A percentile compares a stretch with the other conserved stretches of the same genome.
phyloP scores from a whole-genome alignment of 2,113 vertebrate genomes.

The Pipa parva region DNA sequence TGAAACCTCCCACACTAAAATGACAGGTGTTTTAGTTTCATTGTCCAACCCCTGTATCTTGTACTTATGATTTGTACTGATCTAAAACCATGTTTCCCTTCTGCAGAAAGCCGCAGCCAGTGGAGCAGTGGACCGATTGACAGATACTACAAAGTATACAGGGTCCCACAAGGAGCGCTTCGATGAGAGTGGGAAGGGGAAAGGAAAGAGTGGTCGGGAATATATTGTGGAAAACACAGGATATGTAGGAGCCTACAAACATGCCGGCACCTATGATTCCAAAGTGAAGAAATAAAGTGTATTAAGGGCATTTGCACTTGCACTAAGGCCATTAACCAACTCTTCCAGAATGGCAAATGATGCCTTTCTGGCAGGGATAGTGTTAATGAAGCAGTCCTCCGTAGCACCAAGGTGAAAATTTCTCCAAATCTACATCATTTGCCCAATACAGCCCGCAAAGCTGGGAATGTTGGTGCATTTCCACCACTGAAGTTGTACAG shows the following conservation, averaged over 20 bases:
- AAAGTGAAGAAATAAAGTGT: constrained; percentile 73
- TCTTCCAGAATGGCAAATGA: background rate
- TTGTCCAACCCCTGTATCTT: too few relatives aligned
- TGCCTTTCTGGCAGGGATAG: constrained; percentile 1
- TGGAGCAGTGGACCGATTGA: constrained; percentile 81
- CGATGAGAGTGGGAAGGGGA: constrained; percentile 79
- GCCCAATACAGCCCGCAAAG: too few relatives aligned
- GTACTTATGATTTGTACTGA: too few relatives aligned
- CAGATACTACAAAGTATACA: constrained; percentile 86
- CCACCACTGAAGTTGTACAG: too few relatives aligned
- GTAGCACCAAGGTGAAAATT: constrained; percentile 13
- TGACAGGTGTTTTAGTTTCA: too few relatives aligned
- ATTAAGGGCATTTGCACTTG: background rate
- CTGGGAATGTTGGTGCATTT: too few relatives aligned
- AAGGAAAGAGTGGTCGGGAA: constrained; percentile 83
- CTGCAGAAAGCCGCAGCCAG: constrained; percentile 80
- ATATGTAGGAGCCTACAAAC: constrained; percentile 86
- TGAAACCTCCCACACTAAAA: too few relatives aligned
- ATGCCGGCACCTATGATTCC: constrained; percentile 81
- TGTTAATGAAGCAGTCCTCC: background rate
- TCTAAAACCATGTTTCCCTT: background rate
- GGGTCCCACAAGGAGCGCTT: constrained; percentile 93
- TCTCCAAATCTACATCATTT: too few relatives aligned
- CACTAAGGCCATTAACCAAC: constrained; percentile 7
- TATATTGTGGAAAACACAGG: constrained; percentile 85